A percentile compares a stretch with the other conserved stretches of the same genome.
phyloP scores from a whole-genome alignment of 2,113 vertebrate genomes.

The Zosterops japonicus region DNA sequence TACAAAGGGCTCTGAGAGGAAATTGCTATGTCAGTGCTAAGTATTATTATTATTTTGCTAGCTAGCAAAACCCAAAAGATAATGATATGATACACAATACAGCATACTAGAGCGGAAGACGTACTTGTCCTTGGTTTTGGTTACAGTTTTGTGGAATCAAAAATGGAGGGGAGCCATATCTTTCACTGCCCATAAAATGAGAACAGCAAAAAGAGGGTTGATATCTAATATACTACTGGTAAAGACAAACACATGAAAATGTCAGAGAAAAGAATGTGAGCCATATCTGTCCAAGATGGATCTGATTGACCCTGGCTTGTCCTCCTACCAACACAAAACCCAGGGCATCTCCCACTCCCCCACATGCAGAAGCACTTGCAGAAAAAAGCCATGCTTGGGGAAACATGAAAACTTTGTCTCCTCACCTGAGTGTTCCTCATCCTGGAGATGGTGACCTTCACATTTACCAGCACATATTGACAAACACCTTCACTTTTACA shows the following conservation, averaged over 20 bases:
- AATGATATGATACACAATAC: slow-evolving; percentile 47
- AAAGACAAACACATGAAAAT: not conserved
- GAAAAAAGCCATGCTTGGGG: not conserved
- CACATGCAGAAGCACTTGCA: not conserved
- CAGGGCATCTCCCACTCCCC: not conserved
- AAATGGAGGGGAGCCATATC: not conserved
- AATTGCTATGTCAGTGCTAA: slow-evolving; percentile 39
- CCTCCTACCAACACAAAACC: not conserved
- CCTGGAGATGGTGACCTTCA: not conserved
- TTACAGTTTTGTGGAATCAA: not conserved
- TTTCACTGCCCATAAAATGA: not conserved
- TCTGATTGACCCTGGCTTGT: not conserved
- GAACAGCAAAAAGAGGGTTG: not conserved
- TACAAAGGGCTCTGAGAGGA: not conserved
- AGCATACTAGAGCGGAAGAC: not conserved
- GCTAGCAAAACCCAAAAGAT: slow-evolving; percentile 12
- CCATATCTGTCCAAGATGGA: not conserved
- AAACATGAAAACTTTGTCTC: not conserved
- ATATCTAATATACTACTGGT: not conserved
- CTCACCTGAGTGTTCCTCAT: not conserved
- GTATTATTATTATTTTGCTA: slow-evolving; percentile 35
- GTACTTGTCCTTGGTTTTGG: slow-evolving; percentile 15
- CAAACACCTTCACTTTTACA: not conserved
- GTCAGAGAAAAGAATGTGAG: not conserved
- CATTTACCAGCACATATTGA: not conserved